Evolutionary conservation across 2,797 vertebrate genomes (phyloP).

Genomic region (Babyrousa celebensis): DNA sequence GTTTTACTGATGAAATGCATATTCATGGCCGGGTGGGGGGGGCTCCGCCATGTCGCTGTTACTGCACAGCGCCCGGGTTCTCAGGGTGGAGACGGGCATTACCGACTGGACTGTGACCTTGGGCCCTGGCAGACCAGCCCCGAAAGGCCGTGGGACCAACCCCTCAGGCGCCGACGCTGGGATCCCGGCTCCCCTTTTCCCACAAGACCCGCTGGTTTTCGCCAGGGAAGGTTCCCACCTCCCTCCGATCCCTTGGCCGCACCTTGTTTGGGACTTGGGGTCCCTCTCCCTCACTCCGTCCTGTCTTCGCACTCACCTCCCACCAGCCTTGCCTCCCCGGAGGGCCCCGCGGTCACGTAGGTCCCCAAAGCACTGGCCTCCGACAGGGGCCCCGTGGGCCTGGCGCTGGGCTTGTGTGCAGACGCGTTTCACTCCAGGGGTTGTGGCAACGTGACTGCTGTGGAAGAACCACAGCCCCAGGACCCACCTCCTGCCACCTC

Average conservation of each 20-base stretch:
- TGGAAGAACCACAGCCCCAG: background rate
- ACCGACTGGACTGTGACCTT: slow-evolving; percentile 52
- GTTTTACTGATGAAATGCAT: slow-evolving; percentile 70
- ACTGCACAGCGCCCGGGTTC: background rate
- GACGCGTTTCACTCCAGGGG: background rate
- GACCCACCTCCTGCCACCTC: background rate
- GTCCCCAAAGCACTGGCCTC: background rate
- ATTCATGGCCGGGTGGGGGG: background rate
- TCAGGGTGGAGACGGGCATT: background rate
- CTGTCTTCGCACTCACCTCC: background rate
- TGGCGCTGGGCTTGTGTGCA: background rate
- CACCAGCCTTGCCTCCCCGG: background rate
- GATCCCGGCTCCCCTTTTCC: background rate
- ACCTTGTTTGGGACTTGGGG: background rate
- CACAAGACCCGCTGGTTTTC: background rate
- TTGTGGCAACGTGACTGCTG: background rate
- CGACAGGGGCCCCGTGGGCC: too few species aligned
- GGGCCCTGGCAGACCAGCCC: background rate
- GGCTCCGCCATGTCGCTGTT: slow-evolving; percentile 63
- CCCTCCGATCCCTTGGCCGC: background rate
- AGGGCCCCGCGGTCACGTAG: background rate
- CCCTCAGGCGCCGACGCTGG: rapidly evolving
- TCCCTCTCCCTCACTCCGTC: background rate
- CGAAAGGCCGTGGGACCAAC: background rate
- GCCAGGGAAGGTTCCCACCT: rapidly evolving